Base-by-base conservation (phyloP, 2,797 vertebrate genomes). In the Macropodus opercularis region DNA sequence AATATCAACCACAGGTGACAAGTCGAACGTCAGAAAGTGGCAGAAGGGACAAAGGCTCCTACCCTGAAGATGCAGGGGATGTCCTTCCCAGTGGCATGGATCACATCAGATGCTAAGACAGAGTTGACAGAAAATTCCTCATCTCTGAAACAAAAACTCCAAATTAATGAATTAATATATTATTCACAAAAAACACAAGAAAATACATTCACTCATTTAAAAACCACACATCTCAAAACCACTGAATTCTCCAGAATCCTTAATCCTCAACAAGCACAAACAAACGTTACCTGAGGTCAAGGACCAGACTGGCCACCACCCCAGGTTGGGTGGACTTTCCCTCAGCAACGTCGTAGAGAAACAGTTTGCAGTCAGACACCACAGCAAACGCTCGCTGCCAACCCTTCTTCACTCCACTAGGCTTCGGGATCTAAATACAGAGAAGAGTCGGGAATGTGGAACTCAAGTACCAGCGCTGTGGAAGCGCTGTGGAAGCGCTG, bases 121-220 rank as follows among this genome's bases (percentile, higher is more conserved):
- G 96, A 98, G 87, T 95, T 97, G 84, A 99, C 97, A 0, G 94
- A 96, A 63, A 99, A 95, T 44, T 95, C 96, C 60, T 98, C 96
- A 34, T 99, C 97, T 88, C 97, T 99, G 80, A 15, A 46, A 60
- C 1, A 50, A 18, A 56, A 35, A 38, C 23, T n/a, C n/a, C 63
- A 3, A 24, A 47, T 19, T n/a, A 11, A 31, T 11, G 8, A 2
- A 31, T 31, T 11, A 11, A 31, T 11, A 29, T 10, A 8, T 29
- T 29, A 29, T 29, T 29, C 26, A 5, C 5, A 27, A 29, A 7
- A 29, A 29, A 29, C 7, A 8, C n/a, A n/a, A n/a, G n/a, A n/a
- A n/a, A n/a, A n/a, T n/a, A n/a, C n/a, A n/a, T n/a, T n/a, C n/a
- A n/a, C n/a, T n/a, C n/a, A n/a, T n/a, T n/a, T n/a, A n/a, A n/a